phyloP scores from a whole-genome alignment of 2,113 vertebrate species.

The Syngnathus typhle region DNA sequence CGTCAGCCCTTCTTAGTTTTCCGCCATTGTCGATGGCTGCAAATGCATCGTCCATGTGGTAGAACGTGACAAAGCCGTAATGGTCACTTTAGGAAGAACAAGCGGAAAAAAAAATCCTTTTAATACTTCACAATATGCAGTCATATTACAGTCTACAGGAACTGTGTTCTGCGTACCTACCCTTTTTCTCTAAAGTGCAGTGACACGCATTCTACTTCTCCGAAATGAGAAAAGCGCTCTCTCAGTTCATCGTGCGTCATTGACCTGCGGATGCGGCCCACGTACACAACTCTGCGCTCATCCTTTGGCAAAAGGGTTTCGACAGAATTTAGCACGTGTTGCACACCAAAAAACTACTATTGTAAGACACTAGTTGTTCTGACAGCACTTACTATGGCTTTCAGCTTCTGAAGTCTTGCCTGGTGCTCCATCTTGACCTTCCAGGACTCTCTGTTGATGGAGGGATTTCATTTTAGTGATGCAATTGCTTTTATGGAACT shows the following conservation, averaged over 20 bases:
- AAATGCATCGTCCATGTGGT: constrained; percentile 83
- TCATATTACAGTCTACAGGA: rapidly evolving
- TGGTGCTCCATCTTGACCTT: constrained; percentile 44
- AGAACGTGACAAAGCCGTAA: constrained; percentile 90
- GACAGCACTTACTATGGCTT: constrained; percentile 64
- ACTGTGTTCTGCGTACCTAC: constrained; percentile 28
- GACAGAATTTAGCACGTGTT: background rate
- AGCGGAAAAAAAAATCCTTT: background rate
- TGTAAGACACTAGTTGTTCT: background rate
- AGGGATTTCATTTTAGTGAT: background rate
- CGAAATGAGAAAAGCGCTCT: constrained; percentile 84
- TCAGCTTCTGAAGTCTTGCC: constrained; percentile 58
- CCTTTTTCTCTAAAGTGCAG: constrained; percentile 81
- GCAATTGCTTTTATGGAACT: background rate
- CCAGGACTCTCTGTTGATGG: constrained; percentile 39
- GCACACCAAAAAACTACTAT: background rate
- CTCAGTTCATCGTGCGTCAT: constrained; percentile 85
- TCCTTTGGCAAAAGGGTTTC: constrained; percentile 66
- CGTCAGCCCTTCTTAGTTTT: constrained; percentile 78
- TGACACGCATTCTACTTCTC: constrained; percentile 87
- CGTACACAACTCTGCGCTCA: constrained; percentile 88
- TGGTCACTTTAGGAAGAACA: constrained; percentile 73
- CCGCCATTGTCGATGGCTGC: constrained; percentile 85
- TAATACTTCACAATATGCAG: background rate
- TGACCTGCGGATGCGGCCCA: constrained; percentile 81